Base-by-base conservation (phyloP, 2,113 vertebrate species). In the Rhegmatorhina hoffmannsi region DNA sequence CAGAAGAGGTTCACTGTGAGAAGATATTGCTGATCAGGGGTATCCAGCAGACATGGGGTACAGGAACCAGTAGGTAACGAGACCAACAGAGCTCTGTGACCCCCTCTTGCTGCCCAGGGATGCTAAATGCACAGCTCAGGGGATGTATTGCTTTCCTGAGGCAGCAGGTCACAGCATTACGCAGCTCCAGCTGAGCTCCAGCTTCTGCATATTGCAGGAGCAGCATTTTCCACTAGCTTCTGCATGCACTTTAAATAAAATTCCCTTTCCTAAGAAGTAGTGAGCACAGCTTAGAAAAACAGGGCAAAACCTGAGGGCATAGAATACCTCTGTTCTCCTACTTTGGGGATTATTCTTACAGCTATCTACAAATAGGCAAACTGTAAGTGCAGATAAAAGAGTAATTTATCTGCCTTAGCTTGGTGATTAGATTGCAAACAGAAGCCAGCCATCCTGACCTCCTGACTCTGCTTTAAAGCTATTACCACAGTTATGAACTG, bases 111-210 rank as follows among this genome's bases (percentile, higher is more conserved):
- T 25, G 12, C 34, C 47, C 60, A 69, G 19, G 34, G 40, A 16
- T 33, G 29, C 5, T 20, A 2, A 24, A 15, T 28, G 18, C 26
- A 33, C 1, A 4, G 0, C 3, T 56, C 21, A 19, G 36, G 23
- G 56, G 10, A 26, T 1, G 0, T 8, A 10, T 2, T 2, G 0
- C 50, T 40, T 36, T 87, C 50, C 72, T 52, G 26, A 60, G 29
- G 31, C 46, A 81, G 59, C 6, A 8, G 67, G 40, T 58, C 10
- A 4, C 38, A 81, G 25, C 20, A 38, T 8, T 23, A 53, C 50
- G 26, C 2, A 6, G 36, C 29, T 66, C 47, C 63, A 66, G 28
- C 46, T 77, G 63, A 38, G 44, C 31, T 76, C 34, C 19, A 52
- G n/a, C 82, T 78, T 46, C 50, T 50, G 24, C 33, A 1, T 9